These are phyloP conservation scores for Margaritifera margaritifera DNA, from an alignment of 2,888 invertebrate genomes.

Conservation along the genomic window DNA sequence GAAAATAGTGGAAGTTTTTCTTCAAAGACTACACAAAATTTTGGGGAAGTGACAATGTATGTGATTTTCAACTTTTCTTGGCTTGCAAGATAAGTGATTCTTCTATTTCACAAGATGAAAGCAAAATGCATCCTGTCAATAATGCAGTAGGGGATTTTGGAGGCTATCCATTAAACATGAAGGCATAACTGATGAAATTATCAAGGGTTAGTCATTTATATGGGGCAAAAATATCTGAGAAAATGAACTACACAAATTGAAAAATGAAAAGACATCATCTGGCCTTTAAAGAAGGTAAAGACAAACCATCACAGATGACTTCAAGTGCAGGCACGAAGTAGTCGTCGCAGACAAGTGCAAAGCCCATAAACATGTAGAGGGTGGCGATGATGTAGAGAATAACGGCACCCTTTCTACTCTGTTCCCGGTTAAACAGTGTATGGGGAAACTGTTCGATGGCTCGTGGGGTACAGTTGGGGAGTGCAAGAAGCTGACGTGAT, in stretches of 20 bases:
- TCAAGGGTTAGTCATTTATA: no score
- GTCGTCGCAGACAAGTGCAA: slow-evolving; percentile 94
- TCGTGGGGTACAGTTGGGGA: slow-evolving; percentile 79
- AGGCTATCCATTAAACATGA: no score
- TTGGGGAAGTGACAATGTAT: no score
- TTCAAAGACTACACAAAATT: no score
- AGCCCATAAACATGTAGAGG: slow-evolving; percentile 85
- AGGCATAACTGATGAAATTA: no score
- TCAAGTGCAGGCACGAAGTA: slow-evolving; percentile 95
- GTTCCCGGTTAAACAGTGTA: slow-evolving; percentile 84
- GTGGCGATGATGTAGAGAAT: slow-evolving; percentile 85
- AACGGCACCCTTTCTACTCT: slow-evolving; percentile 85
- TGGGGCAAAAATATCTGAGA: no score
- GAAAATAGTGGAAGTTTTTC: no score
- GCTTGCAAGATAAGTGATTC: no score
- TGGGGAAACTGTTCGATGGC: slow-evolving; percentile 91
- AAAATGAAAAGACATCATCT: neutral
- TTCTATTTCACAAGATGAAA: no score
- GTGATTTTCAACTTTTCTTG: no score
- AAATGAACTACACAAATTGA: neutral
- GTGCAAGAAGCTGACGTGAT: slow-evolving; percentile 40
- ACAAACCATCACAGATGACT: slow-evolving; percentile 88
- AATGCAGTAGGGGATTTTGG: no score
- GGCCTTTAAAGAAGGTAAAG: neutral
- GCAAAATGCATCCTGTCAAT: no score